Evolutionary conservation across 2,113 vertebrate genomes (phyloP).

Genomic region (Rhabdornis inornatus): DNA sequence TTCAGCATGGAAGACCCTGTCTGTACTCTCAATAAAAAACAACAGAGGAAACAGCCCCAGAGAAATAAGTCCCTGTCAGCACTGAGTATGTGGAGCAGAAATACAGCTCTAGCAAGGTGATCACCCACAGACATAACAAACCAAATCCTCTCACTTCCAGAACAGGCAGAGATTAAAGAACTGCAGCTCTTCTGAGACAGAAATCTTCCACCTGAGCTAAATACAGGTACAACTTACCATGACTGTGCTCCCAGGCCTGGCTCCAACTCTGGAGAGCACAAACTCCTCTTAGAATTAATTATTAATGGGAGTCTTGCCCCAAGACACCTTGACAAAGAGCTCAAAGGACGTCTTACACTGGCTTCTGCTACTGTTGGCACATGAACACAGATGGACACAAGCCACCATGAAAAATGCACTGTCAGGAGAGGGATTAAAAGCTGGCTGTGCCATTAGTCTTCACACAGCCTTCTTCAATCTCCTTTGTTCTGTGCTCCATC

Average conservation of each 20-base stretch:
- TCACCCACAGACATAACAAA: background rate
- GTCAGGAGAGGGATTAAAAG: background rate
- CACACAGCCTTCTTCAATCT: background rate
- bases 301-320: background rate
- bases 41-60: background rate
- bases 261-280: background rate
- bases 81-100: background rate
- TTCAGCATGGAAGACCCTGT: background rate
- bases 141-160: background rate
- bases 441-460: background rate
- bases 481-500: background rate
- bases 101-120: background rate
- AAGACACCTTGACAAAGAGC: background rate
- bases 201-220: background rate
- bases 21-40: background rate
- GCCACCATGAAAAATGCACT: background rate
- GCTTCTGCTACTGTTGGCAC: background rate
- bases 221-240: background rate
- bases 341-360: background rate
- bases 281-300: background rate
- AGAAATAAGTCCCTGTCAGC: background rate
- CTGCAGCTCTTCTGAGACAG: background rate
- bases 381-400: background rate
- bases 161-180: background rate
- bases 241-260: background rate